Evolutionary conservation across 2,888 invertebrate genomes (phyloP).

Genomic region (Antheraea assamensis): DNA sequence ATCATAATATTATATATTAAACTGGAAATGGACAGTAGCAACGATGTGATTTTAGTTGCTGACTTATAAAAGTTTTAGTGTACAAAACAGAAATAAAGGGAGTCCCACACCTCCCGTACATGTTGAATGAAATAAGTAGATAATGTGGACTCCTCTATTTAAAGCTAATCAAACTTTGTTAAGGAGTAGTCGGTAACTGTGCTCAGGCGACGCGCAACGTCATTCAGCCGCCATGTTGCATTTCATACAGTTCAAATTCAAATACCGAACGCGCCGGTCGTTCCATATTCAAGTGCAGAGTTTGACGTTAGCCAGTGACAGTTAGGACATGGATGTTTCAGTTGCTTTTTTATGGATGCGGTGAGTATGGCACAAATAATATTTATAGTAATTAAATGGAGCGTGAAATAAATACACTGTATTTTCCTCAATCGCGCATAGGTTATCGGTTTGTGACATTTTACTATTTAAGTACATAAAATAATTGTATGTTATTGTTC

Average conservation of each 20-base stretch:
- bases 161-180: slow-evolving; percentile 85
- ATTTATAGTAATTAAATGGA: slow-evolving; percentile 7
- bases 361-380: slow-evolving; percentile 37
- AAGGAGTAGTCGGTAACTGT: slow-evolving; percentile 80
- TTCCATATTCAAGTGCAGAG: slow-evolving; percentile 53
- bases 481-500: neutral
- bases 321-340: slow-evolving; percentile 62
- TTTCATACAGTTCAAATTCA: slow-evolving; percentile 58
- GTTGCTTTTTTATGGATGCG: slow-evolving; percentile 33
- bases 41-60: slow-evolving; percentile 21
- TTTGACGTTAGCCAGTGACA: slow-evolving; percentile 70
- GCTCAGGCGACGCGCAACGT: slow-evolving; percentile 68
- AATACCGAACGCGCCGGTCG: slow-evolving; percentile 62
- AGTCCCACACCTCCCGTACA: slow-evolving; percentile 64
- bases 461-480: neutral
- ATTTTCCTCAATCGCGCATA: slow-evolving; percentile 5
- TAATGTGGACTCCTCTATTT: slow-evolving; percentile 83
- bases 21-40: neutral
- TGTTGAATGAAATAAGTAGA: slow-evolving; percentile 82
- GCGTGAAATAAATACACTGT: neutral
- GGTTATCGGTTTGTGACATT: slow-evolving; percentile 1
- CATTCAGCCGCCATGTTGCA: slow-evolving; percentile 47
- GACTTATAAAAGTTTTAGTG: slow-evolving; percentile 41
- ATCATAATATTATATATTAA: neutral
- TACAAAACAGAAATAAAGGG: slow-evolving; percentile 53